phyloP scores from a whole-genome alignment of 2,113 vertebrate species.

The Erythrolamprus reginae region DNA sequence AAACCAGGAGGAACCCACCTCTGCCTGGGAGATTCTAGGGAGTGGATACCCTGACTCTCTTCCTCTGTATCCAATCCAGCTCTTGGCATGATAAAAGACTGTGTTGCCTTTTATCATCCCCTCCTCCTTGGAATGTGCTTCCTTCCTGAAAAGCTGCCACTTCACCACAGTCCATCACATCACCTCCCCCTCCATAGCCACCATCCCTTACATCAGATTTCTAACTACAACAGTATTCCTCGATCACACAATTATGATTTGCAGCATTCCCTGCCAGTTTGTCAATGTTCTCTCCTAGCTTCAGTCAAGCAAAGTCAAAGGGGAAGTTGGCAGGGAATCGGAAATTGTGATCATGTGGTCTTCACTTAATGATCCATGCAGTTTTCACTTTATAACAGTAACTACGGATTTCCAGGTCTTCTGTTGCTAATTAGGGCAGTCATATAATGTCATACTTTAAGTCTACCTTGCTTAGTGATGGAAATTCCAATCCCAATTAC shows the following conservation, averaged over 20 bases:
- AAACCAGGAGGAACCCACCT: too few species aligned
- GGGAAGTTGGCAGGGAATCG: not conserved
- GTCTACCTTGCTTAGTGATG: not conserved
- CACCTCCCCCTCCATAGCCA: not conserved
- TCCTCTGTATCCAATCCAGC: not conserved
- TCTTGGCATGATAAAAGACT: not conserved
- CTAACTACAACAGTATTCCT: not conserved
- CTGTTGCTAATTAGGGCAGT: not conserved
- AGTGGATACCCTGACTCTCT: not conserved
- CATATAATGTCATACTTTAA: not conserved
- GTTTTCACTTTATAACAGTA: not conserved
- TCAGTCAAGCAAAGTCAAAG: not conserved
- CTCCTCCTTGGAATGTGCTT: not conserved
- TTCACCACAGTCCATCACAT: not conserved
- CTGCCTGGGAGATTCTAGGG: too few species aligned
- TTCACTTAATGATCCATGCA: not conserved
- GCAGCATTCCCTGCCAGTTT: not conserved
- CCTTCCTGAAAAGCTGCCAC: not conserved
- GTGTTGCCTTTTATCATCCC: not conserved
- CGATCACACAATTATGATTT: not conserved
- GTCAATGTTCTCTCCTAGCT: not conserved
- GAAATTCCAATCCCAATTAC: not conserved
- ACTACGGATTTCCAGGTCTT: not conserved
- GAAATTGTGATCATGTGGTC: not conserved
- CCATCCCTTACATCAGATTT: not conserved